A percentile compares a stretch with the other conserved stretches of the same genome.
These are phyloP conservation scores for Sycophaga agraensis DNA, from an alignment of 1,140 invertebrate species.

Conservation along the genomic window DNA sequence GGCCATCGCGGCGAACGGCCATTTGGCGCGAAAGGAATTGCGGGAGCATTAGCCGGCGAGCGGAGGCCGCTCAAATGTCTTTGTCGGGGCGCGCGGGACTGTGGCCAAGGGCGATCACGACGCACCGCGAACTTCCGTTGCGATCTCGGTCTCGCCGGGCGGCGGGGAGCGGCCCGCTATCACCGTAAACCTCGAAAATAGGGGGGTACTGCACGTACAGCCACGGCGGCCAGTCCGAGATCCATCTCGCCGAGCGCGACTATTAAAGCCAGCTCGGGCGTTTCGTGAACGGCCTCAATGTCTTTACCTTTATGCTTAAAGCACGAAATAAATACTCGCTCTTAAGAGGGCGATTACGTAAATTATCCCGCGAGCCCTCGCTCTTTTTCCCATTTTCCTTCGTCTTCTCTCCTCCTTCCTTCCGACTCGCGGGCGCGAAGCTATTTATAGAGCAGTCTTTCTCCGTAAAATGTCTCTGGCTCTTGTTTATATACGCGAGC, in stretches of 20 bases:
- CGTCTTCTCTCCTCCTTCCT: background rate
- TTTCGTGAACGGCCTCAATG: conserved; percentile 19
- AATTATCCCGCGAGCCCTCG: conserved; percentile 8
- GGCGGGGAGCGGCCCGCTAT: background rate
- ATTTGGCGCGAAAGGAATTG: no score
- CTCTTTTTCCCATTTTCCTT: background rate
- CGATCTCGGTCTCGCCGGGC: background rate
- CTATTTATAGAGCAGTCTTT: no score
- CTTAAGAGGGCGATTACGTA: conserved; percentile 27
- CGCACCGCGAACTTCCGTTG: conserved; percentile 23
- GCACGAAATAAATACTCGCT: conserved; percentile 29
- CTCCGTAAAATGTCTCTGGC: no score
- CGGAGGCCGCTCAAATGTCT: no score
- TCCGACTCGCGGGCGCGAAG: no score
- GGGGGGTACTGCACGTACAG: background rate
- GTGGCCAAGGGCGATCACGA: conserved; percentile 26
- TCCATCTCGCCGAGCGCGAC: conserved; percentile 3
- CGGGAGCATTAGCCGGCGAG: no score
- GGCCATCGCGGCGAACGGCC: no score
- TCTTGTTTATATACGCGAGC: no score
- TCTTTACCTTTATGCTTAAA: conserved; percentile 30
- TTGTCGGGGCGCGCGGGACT: conserved; percentile 7
- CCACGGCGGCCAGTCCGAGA: background rate
- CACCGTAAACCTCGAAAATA: conserved; percentile 22
- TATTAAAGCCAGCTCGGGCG: background rate